Conservation (phyloP, 2,113 vertebrate species). For the Melanerpes formicivorus region DNA sequence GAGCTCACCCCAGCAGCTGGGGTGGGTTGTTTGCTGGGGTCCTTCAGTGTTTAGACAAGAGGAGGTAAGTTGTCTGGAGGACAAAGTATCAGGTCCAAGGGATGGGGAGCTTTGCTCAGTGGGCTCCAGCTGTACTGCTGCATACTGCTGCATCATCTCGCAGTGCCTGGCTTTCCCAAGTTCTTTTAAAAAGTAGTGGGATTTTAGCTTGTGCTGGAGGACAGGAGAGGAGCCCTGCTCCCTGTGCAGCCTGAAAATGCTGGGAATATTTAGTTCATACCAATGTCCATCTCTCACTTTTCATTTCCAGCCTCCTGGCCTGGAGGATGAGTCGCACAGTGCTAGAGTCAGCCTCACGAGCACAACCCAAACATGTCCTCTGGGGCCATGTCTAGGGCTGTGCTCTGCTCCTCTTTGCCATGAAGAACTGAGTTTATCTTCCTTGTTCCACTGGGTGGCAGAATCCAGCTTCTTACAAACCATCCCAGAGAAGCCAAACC, state of each 20-base stretch:
- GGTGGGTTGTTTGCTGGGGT: not conserved
- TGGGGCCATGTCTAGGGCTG: rapidly evolving
- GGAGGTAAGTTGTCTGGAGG: not conserved
- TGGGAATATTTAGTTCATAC: not conserved
- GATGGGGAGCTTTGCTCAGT: not conserved
- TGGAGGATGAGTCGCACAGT: not conserved
- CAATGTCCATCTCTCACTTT: not conserved
- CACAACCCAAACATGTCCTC: not conserved
- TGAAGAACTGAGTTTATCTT: not conserved
- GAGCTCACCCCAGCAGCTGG: not conserved
- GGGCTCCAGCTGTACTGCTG: not conserved
- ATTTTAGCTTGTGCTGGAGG: not conserved
- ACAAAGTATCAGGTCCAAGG: not conserved
- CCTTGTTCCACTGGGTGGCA: slow-evolving; percentile 53
- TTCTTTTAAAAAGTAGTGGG: not conserved
- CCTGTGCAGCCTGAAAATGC: not conserved
- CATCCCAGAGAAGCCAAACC: not conserved
- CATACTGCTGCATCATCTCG: not conserved
- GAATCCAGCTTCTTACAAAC: not conserved
- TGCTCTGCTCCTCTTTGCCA: not conserved
- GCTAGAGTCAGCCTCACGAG: not conserved
- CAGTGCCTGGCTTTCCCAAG: slow-evolving; percentile 32
- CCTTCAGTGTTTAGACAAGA: not conserved
- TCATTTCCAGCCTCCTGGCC: not conserved
- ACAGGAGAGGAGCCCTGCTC: not conserved